Conservation (phyloP, 1,140 invertebrate species). For the Papilio xuthus region DNA sequence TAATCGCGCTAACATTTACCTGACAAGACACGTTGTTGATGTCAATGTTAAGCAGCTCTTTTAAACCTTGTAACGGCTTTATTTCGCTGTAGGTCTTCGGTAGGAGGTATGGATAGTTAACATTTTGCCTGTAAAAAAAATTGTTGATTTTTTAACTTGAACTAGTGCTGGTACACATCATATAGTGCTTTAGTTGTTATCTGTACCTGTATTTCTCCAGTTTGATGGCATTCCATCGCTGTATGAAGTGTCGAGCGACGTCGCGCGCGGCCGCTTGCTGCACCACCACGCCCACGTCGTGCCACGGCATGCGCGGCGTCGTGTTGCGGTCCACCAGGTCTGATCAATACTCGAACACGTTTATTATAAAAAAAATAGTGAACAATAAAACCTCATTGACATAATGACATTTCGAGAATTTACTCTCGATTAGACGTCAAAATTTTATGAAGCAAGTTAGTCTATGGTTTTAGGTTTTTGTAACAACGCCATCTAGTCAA, state of each 20-base stretch:
- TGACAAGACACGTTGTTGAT: conserved; percentile 87
- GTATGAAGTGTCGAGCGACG: conserved; percentile 97
- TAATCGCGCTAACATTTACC: conserved; percentile 65
- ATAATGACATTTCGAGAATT: no score
- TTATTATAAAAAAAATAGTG: no score
- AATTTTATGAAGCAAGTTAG: no score
- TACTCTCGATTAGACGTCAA: no score
- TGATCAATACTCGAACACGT: conserved; percentile 43
- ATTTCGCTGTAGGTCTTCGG: conserved; percentile 92
- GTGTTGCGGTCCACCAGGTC: conserved; percentile 94
- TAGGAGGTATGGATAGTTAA: conserved; percentile 92
- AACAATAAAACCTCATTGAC: no score
- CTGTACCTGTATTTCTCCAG: conserved; percentile 85
- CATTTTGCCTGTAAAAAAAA: conserved; percentile 84
- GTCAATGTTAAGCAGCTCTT: conserved; percentile 72
- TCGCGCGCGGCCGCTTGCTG: conserved; percentile 93
- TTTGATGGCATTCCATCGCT: conserved; percentile 98
- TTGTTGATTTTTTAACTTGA: no score
- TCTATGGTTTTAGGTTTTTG: no score
- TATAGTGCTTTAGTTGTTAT: no score
- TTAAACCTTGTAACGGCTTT: conserved; percentile 74
- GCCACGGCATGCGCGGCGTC: conserved; percentile 99
- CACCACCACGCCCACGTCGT: conserved; percentile 95
- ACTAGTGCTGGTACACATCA: no score
- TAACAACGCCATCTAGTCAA: no score